Conservation (phyloP, 2,113 vertebrate genomes). For the Vireo altiloquus region DNA sequence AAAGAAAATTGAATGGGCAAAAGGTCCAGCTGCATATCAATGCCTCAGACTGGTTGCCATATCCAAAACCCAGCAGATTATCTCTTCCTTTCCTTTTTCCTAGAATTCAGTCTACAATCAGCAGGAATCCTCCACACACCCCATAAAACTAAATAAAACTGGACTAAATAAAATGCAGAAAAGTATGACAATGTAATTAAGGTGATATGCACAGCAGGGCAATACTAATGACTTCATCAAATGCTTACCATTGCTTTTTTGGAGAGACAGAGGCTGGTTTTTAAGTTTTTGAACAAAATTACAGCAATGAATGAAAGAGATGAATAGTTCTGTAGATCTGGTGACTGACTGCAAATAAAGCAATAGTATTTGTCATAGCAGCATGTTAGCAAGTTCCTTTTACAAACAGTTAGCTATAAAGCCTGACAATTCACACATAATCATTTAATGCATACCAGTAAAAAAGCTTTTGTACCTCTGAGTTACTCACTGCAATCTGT, state of each 20-base stretch:
- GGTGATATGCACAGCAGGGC: background rate
- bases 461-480: background rate
- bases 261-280: background rate
- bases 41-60: background rate
- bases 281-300: background rate
- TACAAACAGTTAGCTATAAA: background rate
- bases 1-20: constrained; percentile 45
- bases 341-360: background rate
- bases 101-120: background rate
- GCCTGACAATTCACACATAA: background rate
- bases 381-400: background rate
- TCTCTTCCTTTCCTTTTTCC: constrained; percentile 6
- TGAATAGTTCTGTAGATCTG: background rate
- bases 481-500: background rate
- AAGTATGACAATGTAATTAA: background rate
- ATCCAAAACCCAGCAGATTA: constrained; percentile 9
- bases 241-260: background rate
- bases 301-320: background rate
- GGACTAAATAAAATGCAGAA: background rate
- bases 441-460: background rate
- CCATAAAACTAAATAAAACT: background rate
- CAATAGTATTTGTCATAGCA: background rate
- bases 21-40: constrained; percentile 37
- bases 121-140: background rate
- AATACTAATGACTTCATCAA: background rate